Base-by-base conservation (phyloP, 2,797 vertebrate species). In the Alauda arvensis region DNA sequence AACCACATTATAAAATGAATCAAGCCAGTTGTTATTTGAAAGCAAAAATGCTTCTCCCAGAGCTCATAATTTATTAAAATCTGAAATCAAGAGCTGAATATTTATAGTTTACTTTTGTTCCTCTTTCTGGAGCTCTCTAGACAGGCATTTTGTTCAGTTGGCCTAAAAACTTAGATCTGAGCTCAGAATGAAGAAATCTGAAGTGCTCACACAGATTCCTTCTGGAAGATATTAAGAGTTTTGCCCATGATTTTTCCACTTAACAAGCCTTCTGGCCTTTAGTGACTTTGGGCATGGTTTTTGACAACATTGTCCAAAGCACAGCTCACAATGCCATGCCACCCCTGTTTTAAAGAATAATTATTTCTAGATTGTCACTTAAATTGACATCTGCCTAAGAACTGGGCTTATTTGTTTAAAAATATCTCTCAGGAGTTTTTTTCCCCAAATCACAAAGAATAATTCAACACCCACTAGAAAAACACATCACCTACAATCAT, bases 11-110 rank as follows among this genome's bases (percentile, higher is more conserved):
- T 60, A 71, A 89, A 86, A 83, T 75, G 7, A 92, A 89, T 82
- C 48, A 62, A 92, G 45, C 46, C 12, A 62, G 83, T 75, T 88
- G 55, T 46, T 93, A 88, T 85, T 88, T 90, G 51, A 83, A 80
- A 62, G 68, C 66, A 82, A 90, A 91, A 79, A 61, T 0, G 8
- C 18, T 46, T 88, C 66, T 89, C 85, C 55, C 72, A 60, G 69
- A 83, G 81, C 55, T 93, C 81, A 93, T 92, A 3, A 92, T 89
- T 95, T 94, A 95, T 94, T 94, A 88, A 95, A 91, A 77, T 55
- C 78, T 91, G 45, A 86, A 95, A 86, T 94, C 78, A 93, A 88
- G 88, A 86, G 72, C 72, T 83, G 93, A 88, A 89, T 95, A 93
- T 95, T 94, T 93, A 93, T 93, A 92, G 78, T 88, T 91, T 92